Evolutionary conservation across 2,113 vertebrate species (phyloP).

Genomic region (Limnothrissa miodon): DNA sequence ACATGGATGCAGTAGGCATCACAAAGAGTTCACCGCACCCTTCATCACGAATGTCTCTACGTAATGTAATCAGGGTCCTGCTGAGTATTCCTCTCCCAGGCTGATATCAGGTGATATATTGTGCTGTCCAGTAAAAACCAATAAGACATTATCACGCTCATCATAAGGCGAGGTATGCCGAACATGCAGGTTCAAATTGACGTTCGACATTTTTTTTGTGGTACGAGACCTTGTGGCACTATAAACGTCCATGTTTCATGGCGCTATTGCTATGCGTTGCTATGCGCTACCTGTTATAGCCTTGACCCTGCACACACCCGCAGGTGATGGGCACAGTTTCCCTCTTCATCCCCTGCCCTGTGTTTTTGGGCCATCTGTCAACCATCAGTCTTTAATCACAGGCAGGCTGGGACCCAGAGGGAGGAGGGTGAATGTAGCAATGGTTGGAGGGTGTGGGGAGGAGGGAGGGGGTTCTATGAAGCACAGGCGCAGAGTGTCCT

Average conservation of each 20-base stretch:
- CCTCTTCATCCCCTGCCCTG: slow-evolving; percentile 13
- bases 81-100: neutral
- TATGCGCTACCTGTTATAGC: neutral
- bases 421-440: too few relatives aligned
- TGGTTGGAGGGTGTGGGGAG: neutral
- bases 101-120: slow-evolving; percentile 4
- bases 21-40: neutral
- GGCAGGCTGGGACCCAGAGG: slow-evolving; percentile 46
- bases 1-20: neutral
- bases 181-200: neutral
- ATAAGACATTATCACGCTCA: slow-evolving; percentile 14
- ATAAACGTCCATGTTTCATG: neutral
- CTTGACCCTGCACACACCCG: neutral
- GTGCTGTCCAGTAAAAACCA: slow-evolving; percentile 12
- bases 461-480: neutral
- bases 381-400: slow-evolving; percentile 61
- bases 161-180: neutral
- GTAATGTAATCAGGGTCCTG: neutral
- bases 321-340: neutral
- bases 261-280: neutral
- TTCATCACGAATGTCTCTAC: neutral
- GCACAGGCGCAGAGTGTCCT: slow-evolving; percentile 53
- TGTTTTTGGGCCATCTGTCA: slow-evolving; percentile 52
- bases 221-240: neutral
- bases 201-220: neutral